A percentile compares a stretch with the other conserved stretches of the same genome.
Conservation (phyloP, 1,140 invertebrate genomes). For the Sinella curviseta region DNA sequence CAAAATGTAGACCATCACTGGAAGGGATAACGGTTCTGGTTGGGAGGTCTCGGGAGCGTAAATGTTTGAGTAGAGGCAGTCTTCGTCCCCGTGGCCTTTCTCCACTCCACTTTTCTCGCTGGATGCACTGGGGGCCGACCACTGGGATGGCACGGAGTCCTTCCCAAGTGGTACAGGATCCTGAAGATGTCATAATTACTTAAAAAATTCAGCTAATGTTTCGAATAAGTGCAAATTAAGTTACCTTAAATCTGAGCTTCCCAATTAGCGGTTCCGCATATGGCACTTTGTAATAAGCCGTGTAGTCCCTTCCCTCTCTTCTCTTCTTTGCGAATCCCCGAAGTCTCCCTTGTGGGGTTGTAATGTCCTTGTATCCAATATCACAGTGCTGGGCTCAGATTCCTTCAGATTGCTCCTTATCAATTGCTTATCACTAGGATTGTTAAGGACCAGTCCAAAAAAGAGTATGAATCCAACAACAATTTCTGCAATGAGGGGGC, state of each 20-base stretch:
- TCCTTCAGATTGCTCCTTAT: too few relatives aligned
- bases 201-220: background rate
- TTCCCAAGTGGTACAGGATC: background rate
- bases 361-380: background rate
- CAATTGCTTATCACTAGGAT: too few relatives aligned
- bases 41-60: background rate
- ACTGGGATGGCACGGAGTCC: background rate
- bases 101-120: background rate
- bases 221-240: background rate
- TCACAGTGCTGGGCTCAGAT: too few relatives aligned
- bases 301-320: slow-evolving; percentile 23
- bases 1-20: background rate
- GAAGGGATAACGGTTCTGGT: background rate
- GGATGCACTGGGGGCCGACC: background rate
- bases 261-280: slow-evolving; percentile 25
- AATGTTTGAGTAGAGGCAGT: background rate
- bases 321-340: background rate
- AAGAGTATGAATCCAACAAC: too few relatives aligned
- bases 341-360: background rate
- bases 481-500: too few relatives aligned
- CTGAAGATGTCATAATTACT: background rate
- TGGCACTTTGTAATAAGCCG: slow-evolving; percentile 29
- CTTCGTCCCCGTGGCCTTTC: background rate
- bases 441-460: too few relatives aligned
- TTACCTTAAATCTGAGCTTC: slow-evolving; percentile 7